Evolutionary conservation across 2,797 vertebrate genomes (phyloP).

Genomic region (Anolis apletophallus): DNA sequence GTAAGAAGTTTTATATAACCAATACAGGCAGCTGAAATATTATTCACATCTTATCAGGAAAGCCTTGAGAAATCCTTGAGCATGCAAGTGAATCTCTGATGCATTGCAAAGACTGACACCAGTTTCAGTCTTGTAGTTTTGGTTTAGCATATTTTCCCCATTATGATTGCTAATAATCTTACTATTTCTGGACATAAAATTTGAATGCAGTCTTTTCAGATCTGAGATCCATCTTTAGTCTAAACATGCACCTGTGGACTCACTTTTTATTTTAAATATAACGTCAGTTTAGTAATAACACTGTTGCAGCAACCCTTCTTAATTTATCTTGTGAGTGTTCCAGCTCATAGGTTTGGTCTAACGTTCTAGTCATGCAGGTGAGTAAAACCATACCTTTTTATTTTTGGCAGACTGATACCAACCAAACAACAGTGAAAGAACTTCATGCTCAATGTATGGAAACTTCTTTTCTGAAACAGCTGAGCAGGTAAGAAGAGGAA

Average conservation of each 20-base stretch:
- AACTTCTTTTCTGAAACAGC: conserved; percentile 48
- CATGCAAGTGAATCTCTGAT: not conserved
- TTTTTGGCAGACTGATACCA: conserved; percentile 64
- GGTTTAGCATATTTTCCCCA: not conserved
- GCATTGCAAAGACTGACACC: not conserved
- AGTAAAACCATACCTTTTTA: not conserved
- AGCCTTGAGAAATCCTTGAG: not conserved
- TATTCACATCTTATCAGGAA: not conserved
- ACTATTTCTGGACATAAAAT: not conserved
- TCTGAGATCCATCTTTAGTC: not conserved
- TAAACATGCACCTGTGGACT: not conserved
- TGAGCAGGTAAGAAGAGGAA: conserved; percentile 68
- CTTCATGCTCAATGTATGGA: conserved; percentile 47
- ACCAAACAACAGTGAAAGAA: conserved; percentile 47
- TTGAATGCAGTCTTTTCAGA: not conserved
- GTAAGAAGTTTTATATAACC: not conserved
- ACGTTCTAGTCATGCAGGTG: not conserved
- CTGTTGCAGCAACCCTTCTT: not conserved
- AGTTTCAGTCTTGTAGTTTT: not conserved
- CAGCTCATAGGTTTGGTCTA: not conserved
- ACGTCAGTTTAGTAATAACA: not conserved
- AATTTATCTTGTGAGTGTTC: not conserved
- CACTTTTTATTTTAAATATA: not conserved
- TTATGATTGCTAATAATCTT: not conserved
- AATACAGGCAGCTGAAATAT: not conserved